Conservation (phyloP, 2,888 invertebrate genomes). For the Arctia plantaginis region DNA sequence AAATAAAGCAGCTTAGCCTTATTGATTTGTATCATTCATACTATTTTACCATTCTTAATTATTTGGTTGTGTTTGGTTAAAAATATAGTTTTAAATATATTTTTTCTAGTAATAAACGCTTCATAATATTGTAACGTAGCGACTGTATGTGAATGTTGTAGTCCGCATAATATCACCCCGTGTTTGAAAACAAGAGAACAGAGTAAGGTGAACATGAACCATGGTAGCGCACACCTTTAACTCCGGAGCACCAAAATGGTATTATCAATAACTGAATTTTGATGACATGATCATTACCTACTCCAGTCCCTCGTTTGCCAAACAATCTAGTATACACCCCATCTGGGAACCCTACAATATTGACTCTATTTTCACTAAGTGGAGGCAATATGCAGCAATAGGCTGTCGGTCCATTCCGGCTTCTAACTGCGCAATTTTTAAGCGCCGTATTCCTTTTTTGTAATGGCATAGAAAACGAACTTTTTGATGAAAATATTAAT, state of each 20-base stretch:
- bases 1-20: too few relatives aligned
- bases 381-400: constrained; percentile 3
- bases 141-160: too few relatives aligned
- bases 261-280: background rate
- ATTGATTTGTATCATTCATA: too few relatives aligned
- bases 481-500: background rate
- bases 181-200: background rate
- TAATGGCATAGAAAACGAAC: background rate
- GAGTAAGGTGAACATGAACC: background rate
- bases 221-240: background rate
- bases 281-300: background rate
- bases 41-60: too few relatives aligned
- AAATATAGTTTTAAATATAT: too few relatives aligned
- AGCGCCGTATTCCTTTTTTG: background rate
- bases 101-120: too few relatives aligned
- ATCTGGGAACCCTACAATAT: background rate
- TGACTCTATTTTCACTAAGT: constrained; percentile 1
- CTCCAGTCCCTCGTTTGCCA: background rate
- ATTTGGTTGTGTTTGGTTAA: too few relatives aligned
- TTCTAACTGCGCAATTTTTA: background rate
- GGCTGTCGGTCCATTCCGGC: background rate
- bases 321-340: background rate
- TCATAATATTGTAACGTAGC: too few relatives aligned
- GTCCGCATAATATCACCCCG: too few relatives aligned
- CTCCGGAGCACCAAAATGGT: too few relatives aligned